Conservation (phyloP, 2,888 invertebrate species). For the Acronicta leporina region DNA sequence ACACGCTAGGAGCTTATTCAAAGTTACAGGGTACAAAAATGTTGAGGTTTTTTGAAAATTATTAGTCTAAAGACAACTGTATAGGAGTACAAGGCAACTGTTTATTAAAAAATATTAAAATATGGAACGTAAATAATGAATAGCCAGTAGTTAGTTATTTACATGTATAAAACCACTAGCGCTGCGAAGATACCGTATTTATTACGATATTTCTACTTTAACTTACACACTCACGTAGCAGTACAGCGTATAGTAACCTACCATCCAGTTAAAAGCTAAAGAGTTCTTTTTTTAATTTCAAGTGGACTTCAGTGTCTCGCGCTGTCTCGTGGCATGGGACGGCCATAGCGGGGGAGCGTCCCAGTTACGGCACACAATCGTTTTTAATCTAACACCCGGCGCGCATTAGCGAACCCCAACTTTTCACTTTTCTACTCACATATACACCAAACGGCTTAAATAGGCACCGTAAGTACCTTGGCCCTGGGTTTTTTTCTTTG, state of each 20-base stretch:
- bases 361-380: constrained; percentile 15
- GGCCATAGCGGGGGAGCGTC: neutral
- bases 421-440: constrained; percentile 19
- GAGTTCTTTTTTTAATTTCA: too few relatives aligned
- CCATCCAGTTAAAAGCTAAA: neutral
- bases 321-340: neutral
- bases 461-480: neutral
- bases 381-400: constrained; percentile 22
- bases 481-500: neutral
- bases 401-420: constrained; percentile 16
- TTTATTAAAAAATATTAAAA: too few relatives aligned
- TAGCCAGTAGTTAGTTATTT: too few relatives aligned
- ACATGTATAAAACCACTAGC: too few relatives aligned
- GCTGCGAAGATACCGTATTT: too few relatives aligned
- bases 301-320: neutral
- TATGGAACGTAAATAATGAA: too few relatives aligned
- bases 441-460: constrained; percentile 1
- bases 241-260: too few relatives aligned
- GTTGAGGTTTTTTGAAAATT: neutral
- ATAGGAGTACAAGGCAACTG: too few relatives aligned
- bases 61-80: neutral
- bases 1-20: constrained; percentile 10
- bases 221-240: too few relatives aligned
- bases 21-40: constrained; percentile 9
- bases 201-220: too few relatives aligned